Conservation (phyloP, 2,113 vertebrate genomes). For the Himantopus leucocephalus region DNA sequence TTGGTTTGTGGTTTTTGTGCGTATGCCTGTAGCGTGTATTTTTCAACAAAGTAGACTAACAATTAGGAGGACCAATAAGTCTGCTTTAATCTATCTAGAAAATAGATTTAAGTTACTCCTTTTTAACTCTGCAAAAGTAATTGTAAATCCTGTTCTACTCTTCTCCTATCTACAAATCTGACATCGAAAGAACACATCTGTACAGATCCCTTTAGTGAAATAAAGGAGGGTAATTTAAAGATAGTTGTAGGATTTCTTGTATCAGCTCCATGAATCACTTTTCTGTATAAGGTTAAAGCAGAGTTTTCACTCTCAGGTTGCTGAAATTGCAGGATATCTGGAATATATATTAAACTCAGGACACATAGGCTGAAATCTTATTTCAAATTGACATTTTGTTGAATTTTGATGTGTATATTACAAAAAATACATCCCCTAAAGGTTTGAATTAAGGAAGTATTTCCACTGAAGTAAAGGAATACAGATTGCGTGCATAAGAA, state of each 20-base stretch:
- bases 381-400: background rate
- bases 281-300: background rate
- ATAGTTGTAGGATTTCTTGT: background rate
- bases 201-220: background rate
- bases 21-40: background rate
- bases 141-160: background rate
- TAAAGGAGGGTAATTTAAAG: background rate
- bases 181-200: background rate
- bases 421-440: background rate
- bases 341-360: background rate
- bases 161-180: background rate
- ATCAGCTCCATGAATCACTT: background rate
- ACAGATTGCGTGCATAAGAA: fast-evolving
- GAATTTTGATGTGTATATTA: background rate
- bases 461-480: background rate
- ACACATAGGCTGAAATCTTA: background rate
- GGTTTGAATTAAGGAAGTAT: background rate
- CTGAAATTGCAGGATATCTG: background rate
- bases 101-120: background rate
- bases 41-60: background rate
- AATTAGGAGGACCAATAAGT: fast-evolving
- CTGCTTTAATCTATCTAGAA: background rate
- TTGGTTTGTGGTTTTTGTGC: background rate
- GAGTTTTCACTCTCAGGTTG: background rate
- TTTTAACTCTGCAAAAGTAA: background rate